Evolutionary conservation across 2,888 invertebrate species (phyloP), one percentile per base, ranked within the genome.

Genomic region (Laothoe populi): DNA sequence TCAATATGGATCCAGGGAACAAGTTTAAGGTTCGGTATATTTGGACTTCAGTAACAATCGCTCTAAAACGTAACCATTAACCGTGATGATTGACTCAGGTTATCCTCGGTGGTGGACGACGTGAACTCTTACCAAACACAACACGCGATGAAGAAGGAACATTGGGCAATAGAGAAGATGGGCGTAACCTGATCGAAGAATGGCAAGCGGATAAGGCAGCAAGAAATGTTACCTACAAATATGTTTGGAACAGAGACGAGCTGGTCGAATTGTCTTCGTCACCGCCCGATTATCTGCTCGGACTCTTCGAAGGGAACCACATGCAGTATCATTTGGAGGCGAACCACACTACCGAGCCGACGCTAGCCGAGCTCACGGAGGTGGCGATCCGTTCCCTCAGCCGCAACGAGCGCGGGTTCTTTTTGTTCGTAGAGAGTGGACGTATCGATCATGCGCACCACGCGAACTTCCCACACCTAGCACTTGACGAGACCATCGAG

Each of bases 81-180:
- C 4, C n/a, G n/a, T 7, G 1, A 42, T 5, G 7, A 5, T 0
- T 24, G 46, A n/a, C 38, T 13, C 67, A 95, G 93, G 94, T 96
- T 0, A 94, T 96, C 49, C 80, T 97, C 64, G 97, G 96, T 0
- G 96, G 97, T 0, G 97, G 97, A 1, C 89, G 96, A 31, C 83
- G 86, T 7, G 93, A 95, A 64, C 95, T 97, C 69, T 75, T 95
- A 16, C 94, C 95, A 0, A 92, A 84, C 11, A 81, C 80, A 1
- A 73, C 71, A 0, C 70, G 69, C 19, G 96, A 95, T 79, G 93
- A 88, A 26, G 93, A 94, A 65, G 92, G 92, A 0, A 72, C 79
- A 0, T 26, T 19, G 0, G 94, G 95, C 0, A 69, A 74, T 0
- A 81, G 95, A 57, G 71, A 83, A 3, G 96, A 96, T 76, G 94